Percentiles rank a stretch among this genome's conserved stretches.
These are phyloP conservation scores for Escarpia spicata DNA, from an alignment of 2,888 invertebrate genomes.

Conservation along the genomic window DNA sequence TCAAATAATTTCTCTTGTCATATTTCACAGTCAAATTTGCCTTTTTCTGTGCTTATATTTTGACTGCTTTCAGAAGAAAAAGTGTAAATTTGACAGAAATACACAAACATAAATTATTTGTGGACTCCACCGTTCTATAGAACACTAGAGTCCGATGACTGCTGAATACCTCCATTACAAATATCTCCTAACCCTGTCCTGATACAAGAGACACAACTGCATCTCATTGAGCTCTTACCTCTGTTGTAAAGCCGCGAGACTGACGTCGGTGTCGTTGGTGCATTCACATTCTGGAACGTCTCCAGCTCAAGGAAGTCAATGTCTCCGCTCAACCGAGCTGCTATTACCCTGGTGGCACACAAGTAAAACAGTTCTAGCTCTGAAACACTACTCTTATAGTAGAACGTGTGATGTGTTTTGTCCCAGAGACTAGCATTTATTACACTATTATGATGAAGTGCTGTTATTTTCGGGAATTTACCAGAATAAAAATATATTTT, in stretches of 20 bases:
- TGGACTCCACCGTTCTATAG: too few relatives aligned
- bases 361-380: neutral
- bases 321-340: slow-evolving; percentile 83
- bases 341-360: slow-evolving; percentile 73
- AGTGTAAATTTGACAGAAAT: too few relatives aligned
- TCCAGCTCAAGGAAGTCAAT: slow-evolving; percentile 86
- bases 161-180: too few relatives aligned
- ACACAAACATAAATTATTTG: too few relatives aligned
- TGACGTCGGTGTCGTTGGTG: slow-evolving; percentile 17
- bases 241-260: neutral
- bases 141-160: too few relatives aligned
- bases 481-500: neutral
- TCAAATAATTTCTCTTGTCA: too few relatives aligned
- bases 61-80: too few relatives aligned
- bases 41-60: too few relatives aligned
- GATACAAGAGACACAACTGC: too few relatives aligned
- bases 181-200: too few relatives aligned
- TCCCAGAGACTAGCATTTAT: too few relatives aligned
- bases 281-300: slow-evolving; percentile 50
- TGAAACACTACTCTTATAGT: neutral
- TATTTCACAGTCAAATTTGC: too few relatives aligned
- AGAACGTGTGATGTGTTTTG: neutral
- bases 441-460: neutral
- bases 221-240: neutral
- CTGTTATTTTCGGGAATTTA: neutral